phyloP scores from a whole-genome alignment of 92 coral and sea anemone genomes.

The Porites rus region DNA sequence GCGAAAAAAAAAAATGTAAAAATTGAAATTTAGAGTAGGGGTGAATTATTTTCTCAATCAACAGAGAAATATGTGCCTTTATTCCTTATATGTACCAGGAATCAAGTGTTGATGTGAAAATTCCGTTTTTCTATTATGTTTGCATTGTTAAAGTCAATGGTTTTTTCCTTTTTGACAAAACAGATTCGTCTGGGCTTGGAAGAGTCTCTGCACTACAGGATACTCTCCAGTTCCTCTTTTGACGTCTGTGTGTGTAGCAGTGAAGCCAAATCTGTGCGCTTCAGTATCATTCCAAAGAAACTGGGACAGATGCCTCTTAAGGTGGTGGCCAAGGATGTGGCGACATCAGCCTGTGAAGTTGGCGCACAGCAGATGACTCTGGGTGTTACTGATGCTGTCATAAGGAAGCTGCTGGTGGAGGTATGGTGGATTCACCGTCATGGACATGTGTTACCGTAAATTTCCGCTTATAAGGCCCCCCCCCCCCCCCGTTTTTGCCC shows the following conservation, averaged over 20 bases:
- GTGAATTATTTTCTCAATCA: no score
- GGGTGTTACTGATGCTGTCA: constrained; percentile 83
- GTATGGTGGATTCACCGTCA: constrained; percentile 18
- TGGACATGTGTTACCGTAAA: no score
- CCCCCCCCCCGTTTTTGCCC: no score
- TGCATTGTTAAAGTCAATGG: no score
- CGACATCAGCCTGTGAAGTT: constrained; percentile 63
- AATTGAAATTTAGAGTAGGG: no score
- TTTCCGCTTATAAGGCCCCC: no score
- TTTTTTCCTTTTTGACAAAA: no score
- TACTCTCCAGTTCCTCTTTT: constrained; percentile 56
- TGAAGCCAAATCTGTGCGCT: constrained; percentile 89
- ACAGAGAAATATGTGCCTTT: no score
- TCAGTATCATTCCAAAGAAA: constrained; percentile 74
- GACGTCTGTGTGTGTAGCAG: constrained; percentile 87
- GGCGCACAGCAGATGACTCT: constrained; percentile 58
- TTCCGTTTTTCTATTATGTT: no score
- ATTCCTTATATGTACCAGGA: no score
- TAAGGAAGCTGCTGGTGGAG: constrained; percentile 89
- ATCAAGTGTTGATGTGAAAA: no score
- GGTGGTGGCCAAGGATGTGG: constrained; percentile 71
- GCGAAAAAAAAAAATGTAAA: no score
- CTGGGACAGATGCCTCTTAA: constrained; percentile 89
- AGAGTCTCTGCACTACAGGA: constrained; percentile 65
- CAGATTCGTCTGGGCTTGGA: constrained; percentile 79